Evolutionary conservation across 2,888 invertebrate genomes (phyloP).

Genomic region (Oeneis ivallda): DNA sequence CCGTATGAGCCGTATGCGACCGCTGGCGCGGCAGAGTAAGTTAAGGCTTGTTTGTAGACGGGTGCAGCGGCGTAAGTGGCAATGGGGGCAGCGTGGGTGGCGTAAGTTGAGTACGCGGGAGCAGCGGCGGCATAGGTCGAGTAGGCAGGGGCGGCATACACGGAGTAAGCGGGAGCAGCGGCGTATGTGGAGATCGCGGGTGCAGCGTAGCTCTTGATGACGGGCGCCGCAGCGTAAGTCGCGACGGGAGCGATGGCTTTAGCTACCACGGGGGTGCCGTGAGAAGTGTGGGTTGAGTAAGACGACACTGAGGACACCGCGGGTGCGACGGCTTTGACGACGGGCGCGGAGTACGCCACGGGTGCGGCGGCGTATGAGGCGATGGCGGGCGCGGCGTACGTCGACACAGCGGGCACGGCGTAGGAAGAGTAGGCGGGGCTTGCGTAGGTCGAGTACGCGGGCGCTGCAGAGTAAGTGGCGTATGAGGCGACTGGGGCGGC

Average conservation of each 20-base stretch:
- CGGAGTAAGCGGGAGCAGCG: conserved; percentile 66
- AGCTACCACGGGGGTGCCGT: conserved; percentile 47
- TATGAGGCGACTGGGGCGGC: conserved; percentile 61
- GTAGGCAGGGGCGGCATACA: conserved; percentile 64
- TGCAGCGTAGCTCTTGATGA: conserved; percentile 73
- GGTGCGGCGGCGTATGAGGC: conserved; percentile 54
- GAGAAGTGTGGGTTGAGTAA: conserved; percentile 51
- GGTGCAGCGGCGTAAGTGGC: conserved; percentile 44
- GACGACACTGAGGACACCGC: conserved; percentile 50
- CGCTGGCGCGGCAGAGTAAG: conserved; percentile 45
- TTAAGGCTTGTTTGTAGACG: conserved; percentile 41
- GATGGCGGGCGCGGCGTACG: conserved; percentile 46
- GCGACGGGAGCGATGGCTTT: conserved; percentile 52
- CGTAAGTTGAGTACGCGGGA: conserved; percentile 47
- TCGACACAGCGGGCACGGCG: conserved; percentile 53
- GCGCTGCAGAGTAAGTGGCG: conserved; percentile 45
- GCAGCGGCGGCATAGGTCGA: conserved; percentile 73
- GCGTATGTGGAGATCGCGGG: conserved; percentile 54
- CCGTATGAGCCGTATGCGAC: conserved; percentile 71
- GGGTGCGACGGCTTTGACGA: conserved; percentile 48
- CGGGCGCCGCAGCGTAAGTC: conserved; percentile 75
- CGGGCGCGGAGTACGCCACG: conserved; percentile 69
- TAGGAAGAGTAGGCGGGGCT: conserved; percentile 47
- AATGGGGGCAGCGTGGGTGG: conserved; percentile 43
- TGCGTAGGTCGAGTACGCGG: conserved; percentile 49